Evolutionary conservation across 2,113 vertebrate genomes (phyloP).

Genomic region (Oceanites oceanicus): DNA sequence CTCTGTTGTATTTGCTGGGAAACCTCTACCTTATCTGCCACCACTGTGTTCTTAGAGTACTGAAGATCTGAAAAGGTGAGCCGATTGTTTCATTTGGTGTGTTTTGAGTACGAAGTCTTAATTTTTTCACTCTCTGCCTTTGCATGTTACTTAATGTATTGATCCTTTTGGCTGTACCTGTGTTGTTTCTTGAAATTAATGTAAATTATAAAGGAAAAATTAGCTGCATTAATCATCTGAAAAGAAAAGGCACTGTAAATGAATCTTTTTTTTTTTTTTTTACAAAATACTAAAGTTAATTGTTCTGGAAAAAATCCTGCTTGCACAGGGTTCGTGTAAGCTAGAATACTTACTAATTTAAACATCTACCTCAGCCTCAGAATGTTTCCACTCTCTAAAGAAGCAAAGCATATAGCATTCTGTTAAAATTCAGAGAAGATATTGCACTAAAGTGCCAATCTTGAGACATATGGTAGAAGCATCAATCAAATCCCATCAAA

Average conservation of each 20-base stretch:
- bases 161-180: neutral
- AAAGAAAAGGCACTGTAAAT: neutral
- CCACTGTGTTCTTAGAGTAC: accelerated
- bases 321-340: neutral
- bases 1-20: neutral
- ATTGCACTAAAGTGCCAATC: neutral
- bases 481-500: neutral
- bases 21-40: neutral
- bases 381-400: neutral
- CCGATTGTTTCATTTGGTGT: accelerated
- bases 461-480: neutral
- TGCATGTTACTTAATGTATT: neutral
- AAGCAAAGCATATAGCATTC: neutral
- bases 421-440: neutral
- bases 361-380: neutral
- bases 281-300: neutral
- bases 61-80: slow-evolving; percentile 57
- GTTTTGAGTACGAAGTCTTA: accelerated
- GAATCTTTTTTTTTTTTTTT: neutral
- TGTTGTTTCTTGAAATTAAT: neutral
- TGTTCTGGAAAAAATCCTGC: neutral
- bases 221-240: neutral
- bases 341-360: neutral
- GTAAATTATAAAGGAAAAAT: neutral
- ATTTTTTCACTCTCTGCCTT: neutral